These are phyloP conservation scores for Nipponacmea schrenckii DNA, from an alignment of 2,888 invertebrate species.

Conservation along the genomic window DNA sequence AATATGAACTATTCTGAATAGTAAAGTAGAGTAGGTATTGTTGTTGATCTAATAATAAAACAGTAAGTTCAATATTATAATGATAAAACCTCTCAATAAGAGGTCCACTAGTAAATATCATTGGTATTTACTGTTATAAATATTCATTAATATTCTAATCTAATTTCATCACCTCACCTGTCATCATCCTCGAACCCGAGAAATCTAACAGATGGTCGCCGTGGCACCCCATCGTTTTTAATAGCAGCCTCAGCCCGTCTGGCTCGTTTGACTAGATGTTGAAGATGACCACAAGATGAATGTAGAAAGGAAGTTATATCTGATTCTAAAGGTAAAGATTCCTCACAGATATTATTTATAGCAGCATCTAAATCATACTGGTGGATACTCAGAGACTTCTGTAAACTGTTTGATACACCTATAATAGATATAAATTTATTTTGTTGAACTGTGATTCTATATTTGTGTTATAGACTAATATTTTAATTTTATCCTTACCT, in stretches of 20 bases:
- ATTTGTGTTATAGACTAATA: not conserved
- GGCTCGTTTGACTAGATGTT: conserved; percentile 45
- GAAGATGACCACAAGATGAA: conserved; percentile 63
- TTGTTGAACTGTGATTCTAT: not conserved
- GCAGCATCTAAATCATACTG: conserved; percentile 77
- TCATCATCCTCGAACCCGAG: conserved; percentile 38
- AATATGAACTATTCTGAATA: too few relatives aligned
- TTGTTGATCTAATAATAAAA: too few relatives aligned
- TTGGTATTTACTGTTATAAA: too few relatives aligned
- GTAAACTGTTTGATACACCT: conserved; percentile 72
- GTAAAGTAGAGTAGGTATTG: too few relatives aligned
- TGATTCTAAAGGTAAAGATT: conserved; percentile 74
- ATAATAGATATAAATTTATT: conserved; percentile 14
- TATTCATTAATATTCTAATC: too few relatives aligned
- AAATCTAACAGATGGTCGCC: conserved; percentile 38
- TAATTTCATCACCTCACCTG: conserved; percentile 17
- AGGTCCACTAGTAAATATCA: too few relatives aligned
- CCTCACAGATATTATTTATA: conserved; percentile 77
- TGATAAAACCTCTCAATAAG: too few relatives aligned
- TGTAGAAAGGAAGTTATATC: conserved; percentile 78
- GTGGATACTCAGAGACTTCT: conserved; percentile 73
- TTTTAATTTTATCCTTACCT: not conserved
- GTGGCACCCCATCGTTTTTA: conserved; percentile 15
- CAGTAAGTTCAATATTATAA: too few relatives aligned
- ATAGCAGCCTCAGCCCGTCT: conserved; percentile 20